Percentiles rank a stretch among this genome's conserved stretches.
phyloP scores from a whole-genome alignment of 1,140 invertebrate genomes.

The Drosophila sp. region DNA sequence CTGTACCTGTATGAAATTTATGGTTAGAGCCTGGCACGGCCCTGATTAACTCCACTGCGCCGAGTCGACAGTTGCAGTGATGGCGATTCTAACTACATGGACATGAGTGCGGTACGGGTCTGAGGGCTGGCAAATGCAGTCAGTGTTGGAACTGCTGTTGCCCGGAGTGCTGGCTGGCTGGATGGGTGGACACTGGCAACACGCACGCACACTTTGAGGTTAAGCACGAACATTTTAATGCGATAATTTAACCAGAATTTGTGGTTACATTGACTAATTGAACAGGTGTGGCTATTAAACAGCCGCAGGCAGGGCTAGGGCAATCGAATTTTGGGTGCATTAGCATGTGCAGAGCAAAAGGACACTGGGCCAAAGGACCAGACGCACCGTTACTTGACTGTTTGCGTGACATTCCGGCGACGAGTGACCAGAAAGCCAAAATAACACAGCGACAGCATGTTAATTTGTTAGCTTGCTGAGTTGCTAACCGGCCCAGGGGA shows the following conservation, averaged over 20 bases:
- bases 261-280: conserved; percentile 83
- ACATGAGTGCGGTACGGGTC: not conserved
- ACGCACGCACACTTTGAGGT: conserved; percentile 78
- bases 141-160: conserved; percentile 3
- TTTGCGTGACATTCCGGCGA: conserved; percentile 68
- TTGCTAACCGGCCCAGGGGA: conserved; percentile 51
- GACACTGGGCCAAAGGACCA: conserved; percentile 27
- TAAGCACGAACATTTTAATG: conserved; percentile 83
- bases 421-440: conserved; percentile 36
- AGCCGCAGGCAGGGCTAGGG: conserved; percentile 68
- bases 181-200: conserved; percentile 37
- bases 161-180: not conserved
- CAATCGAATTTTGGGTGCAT: conserved; percentile 61
- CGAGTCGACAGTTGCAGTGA: conserved; percentile 55
- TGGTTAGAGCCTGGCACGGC: conserved; percentile 45
- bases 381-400: conserved; percentile 35
- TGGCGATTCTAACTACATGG: conserved; percentile 20
- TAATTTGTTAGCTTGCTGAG: conserved; percentile 82
- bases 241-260: conserved; percentile 83
- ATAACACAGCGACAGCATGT: conserved; percentile 60
- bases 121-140: too few species aligned
- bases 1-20: conserved; percentile 50
- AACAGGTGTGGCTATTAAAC: conserved; percentile 83
- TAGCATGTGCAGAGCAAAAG: conserved; percentile 55
- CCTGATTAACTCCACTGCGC: conserved; percentile 63